Evolutionary conservation across 2,113 vertebrate genomes (phyloP).

Genomic region (Hypanus sabinus): DNA sequence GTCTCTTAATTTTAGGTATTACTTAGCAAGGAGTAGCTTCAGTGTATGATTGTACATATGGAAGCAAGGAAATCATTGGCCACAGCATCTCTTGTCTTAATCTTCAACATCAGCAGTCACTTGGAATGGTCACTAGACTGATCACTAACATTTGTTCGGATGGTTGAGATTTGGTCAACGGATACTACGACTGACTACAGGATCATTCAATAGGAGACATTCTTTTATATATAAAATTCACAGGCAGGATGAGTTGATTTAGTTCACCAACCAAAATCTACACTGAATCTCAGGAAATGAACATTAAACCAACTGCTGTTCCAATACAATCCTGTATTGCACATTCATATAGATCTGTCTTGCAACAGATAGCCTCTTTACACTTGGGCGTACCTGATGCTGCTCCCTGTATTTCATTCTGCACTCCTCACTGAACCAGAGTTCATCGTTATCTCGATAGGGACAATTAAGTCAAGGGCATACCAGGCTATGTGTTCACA

Average conservation of each 20-base stretch:
- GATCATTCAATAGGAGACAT: background rate
- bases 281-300: too few species aligned
- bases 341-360: too few species aligned
- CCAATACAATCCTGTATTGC: too few species aligned
- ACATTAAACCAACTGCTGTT: too few species aligned
- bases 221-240: background rate
- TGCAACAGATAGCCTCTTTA: too few species aligned
- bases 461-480: background rate
- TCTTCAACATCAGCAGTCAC: background rate
- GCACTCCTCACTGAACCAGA: too few species aligned
- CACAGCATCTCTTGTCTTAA: background rate
- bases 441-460: too few species aligned
- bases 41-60: background rate
- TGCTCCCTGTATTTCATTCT: too few species aligned
- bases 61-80: background rate
- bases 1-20: background rate
- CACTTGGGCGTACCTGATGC: too few species aligned
- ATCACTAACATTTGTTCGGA: background rate
- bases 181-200: background rate
- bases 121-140: background rate
- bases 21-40: background rate
- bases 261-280: background rate
- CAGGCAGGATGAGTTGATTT: background rate
- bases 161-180: background rate
- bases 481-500: background rate